Evolutionary conservation across 1,140 invertebrate genomes (phyloP).

Genomic region (Planococcus citri): DNA sequence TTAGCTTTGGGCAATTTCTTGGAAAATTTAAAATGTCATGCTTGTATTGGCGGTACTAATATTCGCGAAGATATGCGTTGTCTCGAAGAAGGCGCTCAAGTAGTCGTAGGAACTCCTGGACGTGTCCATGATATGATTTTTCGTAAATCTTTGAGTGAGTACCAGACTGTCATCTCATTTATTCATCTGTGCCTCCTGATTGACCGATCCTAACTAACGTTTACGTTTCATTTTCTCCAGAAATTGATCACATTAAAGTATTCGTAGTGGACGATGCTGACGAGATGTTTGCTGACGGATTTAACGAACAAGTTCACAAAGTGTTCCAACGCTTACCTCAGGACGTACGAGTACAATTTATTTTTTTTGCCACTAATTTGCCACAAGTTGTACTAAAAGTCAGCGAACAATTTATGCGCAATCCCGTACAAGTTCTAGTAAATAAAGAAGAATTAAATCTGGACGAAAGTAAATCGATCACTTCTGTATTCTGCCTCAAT

Average conservation of each 20-base stretch:
- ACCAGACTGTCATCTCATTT: conserved; percentile 34
- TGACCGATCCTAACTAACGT: background rate
- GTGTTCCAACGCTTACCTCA: conserved; percentile 83
- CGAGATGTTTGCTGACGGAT: conserved; percentile 98
- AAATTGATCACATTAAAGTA: conserved; percentile 76
- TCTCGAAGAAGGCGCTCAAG: conserved; percentile 83
- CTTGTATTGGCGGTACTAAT: conserved; percentile 98
- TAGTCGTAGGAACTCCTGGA: conserved; percentile 97
- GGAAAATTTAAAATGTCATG: conserved; percentile 82
- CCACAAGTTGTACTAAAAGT: conserved; percentile 94
- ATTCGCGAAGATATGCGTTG: conserved; percentile 91
- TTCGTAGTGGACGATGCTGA: conserved; percentile 99
- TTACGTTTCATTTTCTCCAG: conserved; percentile 27
- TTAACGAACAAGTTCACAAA: conserved; percentile 99
- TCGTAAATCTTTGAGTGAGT: conserved; percentile 67
- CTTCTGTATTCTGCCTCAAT: background rate
- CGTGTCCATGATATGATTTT: conserved; percentile 97
- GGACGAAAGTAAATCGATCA: conserved; percentile 57
- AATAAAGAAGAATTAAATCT: conserved; percentile 98
- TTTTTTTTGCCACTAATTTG: conserved; percentile 96
- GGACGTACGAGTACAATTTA: conserved; percentile 95
- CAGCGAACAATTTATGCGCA: conserved; percentile 92
- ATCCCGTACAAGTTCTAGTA: conserved; percentile 90
- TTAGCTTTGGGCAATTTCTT: conserved; percentile 96
- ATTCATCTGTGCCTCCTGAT: conserved; percentile 24